These are phyloP conservation scores for Drosophila subsilvestris DNA, from an alignment of 2,888 invertebrate genomes.

Conservation along the genomic window DNA sequence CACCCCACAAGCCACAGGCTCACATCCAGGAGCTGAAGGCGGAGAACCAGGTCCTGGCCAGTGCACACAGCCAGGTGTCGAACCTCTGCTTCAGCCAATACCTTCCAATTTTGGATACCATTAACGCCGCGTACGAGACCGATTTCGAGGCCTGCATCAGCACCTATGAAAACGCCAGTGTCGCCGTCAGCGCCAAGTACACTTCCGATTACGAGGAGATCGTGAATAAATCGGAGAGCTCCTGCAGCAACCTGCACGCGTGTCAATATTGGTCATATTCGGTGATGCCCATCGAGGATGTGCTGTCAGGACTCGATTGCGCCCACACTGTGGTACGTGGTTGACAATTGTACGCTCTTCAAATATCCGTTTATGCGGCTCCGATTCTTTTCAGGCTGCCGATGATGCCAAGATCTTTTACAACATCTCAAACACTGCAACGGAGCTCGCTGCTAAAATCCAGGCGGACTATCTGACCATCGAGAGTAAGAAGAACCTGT, in stretches of 20 bases:
- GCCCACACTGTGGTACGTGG: not conserved
- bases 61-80: conserved; percentile 26
- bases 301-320: conserved; percentile 14
- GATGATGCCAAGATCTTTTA: conserved; percentile 50
- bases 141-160: conserved; percentile 28
- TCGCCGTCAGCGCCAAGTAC: not conserved
- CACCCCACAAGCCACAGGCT: conserved; percentile 15
- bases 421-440: conserved; percentile 41
- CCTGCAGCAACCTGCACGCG: not conserved
- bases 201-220: not conserved
- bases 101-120: conserved; percentile 28
- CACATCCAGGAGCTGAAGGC: conserved; percentile 37
- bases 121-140: conserved; percentile 32
- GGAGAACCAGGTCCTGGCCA: conserved; percentile 45
- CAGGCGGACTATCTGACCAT: conserved; percentile 16
- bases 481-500: conserved; percentile 10
- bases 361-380: not conserved
- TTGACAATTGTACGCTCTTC: not conserved
- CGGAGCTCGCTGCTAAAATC: conserved; percentile 18
- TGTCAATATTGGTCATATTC: conserved; percentile 8
- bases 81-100: conserved; percentile 39
- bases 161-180: not conserved
- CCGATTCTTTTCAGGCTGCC: conserved; percentile 5
- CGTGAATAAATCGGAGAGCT: not conserved
- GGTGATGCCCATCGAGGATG: not conserved